A percentile compares a stretch with the other conserved stretches of the same genome.
phyloP scores from a whole-genome alignment of 1,140 invertebrate genomes.

The Ips nitidus region DNA sequence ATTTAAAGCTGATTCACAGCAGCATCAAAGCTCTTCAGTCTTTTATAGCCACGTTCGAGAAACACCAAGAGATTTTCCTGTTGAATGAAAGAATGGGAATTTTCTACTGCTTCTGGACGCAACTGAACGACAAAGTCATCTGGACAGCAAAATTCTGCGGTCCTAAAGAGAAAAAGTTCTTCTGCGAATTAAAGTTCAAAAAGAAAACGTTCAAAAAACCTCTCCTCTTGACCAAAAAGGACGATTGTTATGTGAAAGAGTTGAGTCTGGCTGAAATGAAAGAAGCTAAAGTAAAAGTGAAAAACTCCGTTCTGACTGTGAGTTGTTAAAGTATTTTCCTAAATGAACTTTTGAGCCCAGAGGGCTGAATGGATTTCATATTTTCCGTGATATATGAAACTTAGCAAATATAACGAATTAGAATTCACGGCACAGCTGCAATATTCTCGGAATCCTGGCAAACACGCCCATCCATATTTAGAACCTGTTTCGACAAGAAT shows the following conservation, averaged over 20 bases:
- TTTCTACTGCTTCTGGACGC: constrained; percentile 41
- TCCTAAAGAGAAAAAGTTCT: constrained; percentile 41
- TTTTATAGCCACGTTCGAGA: constrained; percentile 39
- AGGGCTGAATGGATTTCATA: not conserved
- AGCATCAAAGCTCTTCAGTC: constrained; percentile 42
- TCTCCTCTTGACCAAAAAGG: constrained; percentile 38
- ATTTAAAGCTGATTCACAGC: constrained; percentile 44
- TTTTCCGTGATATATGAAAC: not conserved
- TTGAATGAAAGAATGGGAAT: constrained; percentile 41
- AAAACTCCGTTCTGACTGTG: constrained; percentile 43
- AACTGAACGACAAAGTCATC: constrained; percentile 25
- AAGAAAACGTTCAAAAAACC: constrained; percentile 38
- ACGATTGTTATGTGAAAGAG: constrained; percentile 35
- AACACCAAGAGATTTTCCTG: constrained; percentile 41
- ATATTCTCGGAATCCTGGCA: constrained; percentile 58
- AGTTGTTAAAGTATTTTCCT: too few species aligned
- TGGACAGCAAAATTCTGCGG: constrained; percentile 45
- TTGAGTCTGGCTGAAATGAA: constrained; percentile 39
- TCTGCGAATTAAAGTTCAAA: constrained; percentile 44
- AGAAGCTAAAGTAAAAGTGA: constrained; percentile 42
- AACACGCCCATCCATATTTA: constrained; percentile 20
- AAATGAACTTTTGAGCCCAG: not conserved
- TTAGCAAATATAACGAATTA: constrained; percentile 35
- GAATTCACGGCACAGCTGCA: constrained; percentile 72
- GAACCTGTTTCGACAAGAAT: constrained; percentile 13